A percentile compares a stretch with the other conserved stretches of the same genome.
phyloP scores from a whole-genome alignment of 2,888 invertebrate species.

The Torymus aiolomorphi region DNA sequence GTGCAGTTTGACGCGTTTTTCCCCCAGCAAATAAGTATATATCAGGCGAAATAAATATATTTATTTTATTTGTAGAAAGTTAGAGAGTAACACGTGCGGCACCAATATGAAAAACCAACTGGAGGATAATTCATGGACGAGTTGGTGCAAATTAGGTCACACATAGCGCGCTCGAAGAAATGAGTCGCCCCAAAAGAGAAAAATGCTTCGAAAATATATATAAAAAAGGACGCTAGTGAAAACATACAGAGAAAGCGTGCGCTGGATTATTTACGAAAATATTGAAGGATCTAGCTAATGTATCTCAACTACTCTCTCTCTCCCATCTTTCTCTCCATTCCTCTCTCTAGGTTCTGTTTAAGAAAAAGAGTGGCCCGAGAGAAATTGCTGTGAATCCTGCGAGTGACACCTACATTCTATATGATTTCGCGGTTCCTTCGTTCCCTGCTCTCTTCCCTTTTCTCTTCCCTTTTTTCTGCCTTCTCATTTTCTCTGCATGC shows the following conservation, averaged over 20 bases:
- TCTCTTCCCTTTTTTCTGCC: too few species aligned
- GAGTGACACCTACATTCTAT: constrained; percentile 22
- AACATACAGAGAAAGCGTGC: background rate
- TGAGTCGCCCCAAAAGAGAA: too few species aligned
- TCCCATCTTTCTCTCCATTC: too few species aligned
- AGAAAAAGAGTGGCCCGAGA: constrained; percentile 4
- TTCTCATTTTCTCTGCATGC: background rate
- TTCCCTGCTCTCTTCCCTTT: background rate
- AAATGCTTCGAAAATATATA: constrained; percentile 3
- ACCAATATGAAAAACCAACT: background rate
- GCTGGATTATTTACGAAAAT: constrained; percentile 22
- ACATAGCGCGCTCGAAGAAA: too few species aligned
- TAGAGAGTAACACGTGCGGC: too few species aligned
- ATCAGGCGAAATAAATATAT: too few species aligned
- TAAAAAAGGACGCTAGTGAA: constrained; percentile 8
- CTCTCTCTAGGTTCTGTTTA: too few species aligned
- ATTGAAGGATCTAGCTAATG: constrained; percentile 22
- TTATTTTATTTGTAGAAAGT: too few species aligned
- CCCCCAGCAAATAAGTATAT: too few species aligned
- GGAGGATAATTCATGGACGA: constrained; percentile 2
- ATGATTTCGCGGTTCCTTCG: background rate
- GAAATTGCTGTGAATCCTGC: constrained; percentile 23
- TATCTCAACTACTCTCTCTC: too few species aligned
- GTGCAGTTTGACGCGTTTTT: too few species aligned
- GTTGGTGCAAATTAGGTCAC: too few species aligned